phyloP scores from a whole-genome alignment of 2,797 vertebrate genomes.

The Masticophis lateralis region DNA sequence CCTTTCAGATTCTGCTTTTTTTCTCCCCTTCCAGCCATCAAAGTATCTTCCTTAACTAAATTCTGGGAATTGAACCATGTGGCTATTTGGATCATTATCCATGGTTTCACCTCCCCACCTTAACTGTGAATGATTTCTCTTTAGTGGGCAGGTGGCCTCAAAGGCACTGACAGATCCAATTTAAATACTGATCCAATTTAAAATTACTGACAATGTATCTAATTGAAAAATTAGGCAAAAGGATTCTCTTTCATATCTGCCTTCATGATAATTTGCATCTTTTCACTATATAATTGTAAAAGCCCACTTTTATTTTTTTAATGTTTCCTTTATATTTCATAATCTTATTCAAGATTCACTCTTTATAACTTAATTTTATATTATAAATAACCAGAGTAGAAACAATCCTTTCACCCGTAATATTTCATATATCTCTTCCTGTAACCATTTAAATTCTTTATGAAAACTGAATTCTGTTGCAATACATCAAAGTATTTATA shows the following conservation, averaged over 20 bases:
- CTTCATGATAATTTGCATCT: neutral
- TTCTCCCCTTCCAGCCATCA: neutral
- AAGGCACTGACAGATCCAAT: neutral
- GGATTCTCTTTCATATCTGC: neutral
- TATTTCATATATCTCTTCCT: neutral
- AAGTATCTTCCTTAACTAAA: neutral
- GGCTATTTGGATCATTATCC: neutral
- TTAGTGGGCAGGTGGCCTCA: neutral
- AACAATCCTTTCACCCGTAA: neutral
- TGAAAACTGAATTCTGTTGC: neutral
- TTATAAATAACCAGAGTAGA: neutral
- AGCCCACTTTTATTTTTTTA: neutral
- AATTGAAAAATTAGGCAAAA: neutral
- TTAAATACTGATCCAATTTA: neutral
- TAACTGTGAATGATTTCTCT: neutral
- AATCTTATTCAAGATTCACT: neutral
- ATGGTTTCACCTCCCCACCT: neutral
- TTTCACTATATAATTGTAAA: neutral
- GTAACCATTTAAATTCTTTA: neutral
- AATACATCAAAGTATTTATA: neutral
- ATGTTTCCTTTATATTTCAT: neutral
- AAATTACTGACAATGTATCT: neutral
- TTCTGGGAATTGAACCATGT: neutral
- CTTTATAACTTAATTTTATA: neutral
- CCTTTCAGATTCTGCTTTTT: neutral